phyloP scores from a whole-genome alignment of 2,797 vertebrate genomes.

The Steatocranus sp. region DNA sequence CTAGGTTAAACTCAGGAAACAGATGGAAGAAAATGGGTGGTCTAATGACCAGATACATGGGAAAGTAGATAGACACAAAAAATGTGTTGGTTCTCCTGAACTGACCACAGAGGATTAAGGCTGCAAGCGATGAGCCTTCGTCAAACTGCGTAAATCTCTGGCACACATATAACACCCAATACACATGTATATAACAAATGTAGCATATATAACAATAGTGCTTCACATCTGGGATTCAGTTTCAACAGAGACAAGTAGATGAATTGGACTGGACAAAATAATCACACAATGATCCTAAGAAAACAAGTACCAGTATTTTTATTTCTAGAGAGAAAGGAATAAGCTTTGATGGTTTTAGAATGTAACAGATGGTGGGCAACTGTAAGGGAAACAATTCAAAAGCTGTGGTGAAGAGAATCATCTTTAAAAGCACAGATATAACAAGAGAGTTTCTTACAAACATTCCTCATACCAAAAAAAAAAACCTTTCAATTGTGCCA shows the following conservation, averaged over 20 bases:
- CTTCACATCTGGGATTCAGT: background rate
- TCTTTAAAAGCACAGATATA: background rate
- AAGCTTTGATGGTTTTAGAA: background rate
- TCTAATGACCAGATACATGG: background rate
- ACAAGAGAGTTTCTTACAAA: background rate
- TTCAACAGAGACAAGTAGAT: background rate
- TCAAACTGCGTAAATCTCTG: constrained; percentile 28
- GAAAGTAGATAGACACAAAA: background rate
- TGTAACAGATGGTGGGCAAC: background rate
- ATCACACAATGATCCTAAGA: background rate
- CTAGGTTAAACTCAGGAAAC: background rate
- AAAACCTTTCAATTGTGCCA: background rate
- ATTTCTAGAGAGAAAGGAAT: accelerated
- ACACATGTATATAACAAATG: background rate
- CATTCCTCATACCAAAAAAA: background rate
- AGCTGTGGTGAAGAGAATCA: no score
- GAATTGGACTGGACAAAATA: background rate
- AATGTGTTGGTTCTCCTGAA: constrained; percentile 9
- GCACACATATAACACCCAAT: background rate
- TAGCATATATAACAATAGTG: background rate
- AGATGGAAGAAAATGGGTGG: background rate
- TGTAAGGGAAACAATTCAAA: accelerated
- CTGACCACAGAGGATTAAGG: constrained; percentile 17
- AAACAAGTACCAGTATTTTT: background rate
- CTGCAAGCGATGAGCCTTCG: background rate